Percentiles rank a stretch among this genome's conserved stretches.
Evolutionary conservation across 1,140 invertebrate species (phyloP).

Genomic region (Maniola jurtina): DNA sequence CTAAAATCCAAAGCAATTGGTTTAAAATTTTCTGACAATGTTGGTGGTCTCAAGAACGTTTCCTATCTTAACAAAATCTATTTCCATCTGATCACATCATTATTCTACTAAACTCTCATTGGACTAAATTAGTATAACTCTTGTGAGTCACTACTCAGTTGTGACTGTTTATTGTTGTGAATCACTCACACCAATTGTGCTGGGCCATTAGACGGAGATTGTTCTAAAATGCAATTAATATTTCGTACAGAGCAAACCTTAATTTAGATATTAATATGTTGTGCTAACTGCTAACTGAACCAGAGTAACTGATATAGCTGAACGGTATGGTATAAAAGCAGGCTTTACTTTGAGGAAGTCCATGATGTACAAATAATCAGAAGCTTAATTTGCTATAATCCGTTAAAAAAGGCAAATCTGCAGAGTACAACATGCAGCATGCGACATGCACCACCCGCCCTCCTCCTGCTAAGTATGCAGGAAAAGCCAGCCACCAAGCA

Average conservation of each 20-base stretch:
- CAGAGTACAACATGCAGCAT: too few relatives aligned
- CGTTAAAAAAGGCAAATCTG: too few relatives aligned
- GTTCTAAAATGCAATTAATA: slow-evolving; percentile 21
- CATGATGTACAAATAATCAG: too few relatives aligned
- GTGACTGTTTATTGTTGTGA: slow-evolving; percentile 41
- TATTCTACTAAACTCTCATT: slow-evolving; percentile 47
- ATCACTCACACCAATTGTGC: slow-evolving; percentile 63
- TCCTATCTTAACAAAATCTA: slow-evolving; percentile 30
- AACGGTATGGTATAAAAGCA: too few relatives aligned
- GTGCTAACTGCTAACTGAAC: too few relatives aligned
- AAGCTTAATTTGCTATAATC: too few relatives aligned
- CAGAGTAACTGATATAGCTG: background rate
- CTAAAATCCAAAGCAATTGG: too few relatives aligned
- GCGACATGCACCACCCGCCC: too few relatives aligned
- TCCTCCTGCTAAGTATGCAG: too few relatives aligned
- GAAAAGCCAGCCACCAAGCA: too few relatives aligned
- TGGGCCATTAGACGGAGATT: slow-evolving; percentile 25
- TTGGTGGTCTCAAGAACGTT: slow-evolving; percentile 1
- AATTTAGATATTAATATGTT: too few relatives aligned
- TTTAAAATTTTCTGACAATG: background rate
- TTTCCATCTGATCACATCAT: slow-evolving; percentile 53
- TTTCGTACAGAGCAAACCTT: background rate
- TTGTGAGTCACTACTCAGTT: slow-evolving; percentile 30
- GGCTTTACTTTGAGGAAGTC: too few relatives aligned
- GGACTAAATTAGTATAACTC: slow-evolving; percentile 41